Evolutionary conservation across 2,888 invertebrate species (phyloP), one percentile per base, ranked within the genome.

Genomic region (Epiperipatus broadwayi): DNA sequence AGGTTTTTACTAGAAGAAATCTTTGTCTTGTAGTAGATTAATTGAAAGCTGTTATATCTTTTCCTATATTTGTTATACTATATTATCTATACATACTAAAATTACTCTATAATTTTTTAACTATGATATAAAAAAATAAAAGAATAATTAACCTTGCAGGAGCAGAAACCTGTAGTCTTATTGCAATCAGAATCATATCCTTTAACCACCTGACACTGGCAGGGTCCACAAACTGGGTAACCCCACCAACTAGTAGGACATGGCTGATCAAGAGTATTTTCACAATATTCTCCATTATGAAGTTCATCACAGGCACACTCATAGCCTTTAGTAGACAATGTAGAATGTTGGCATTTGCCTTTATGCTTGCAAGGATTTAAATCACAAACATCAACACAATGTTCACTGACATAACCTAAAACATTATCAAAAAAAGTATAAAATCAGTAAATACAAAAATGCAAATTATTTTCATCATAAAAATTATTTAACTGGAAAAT

Each of bases 221-320:
- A 95, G 0, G 93, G 93, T 0, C 91, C 93, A 61, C 93, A 93
- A 4, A 84, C 78, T 0, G 76, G 78, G 46, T 72, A 73, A 0
- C 89, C 89, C 85, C 87, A 91, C 89, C 85, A 95, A 14, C 81
- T 80, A 0, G 81, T 72, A 0, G 91, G 87, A 49, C 93, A 95
- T 0, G 74, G 74, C 15, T 50, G 45, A 16, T 52, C 51, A 20
- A 55, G 42, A 3, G 46, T 43, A 16, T 54, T 48, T 42, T 63
- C 58, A 50, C 66, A 67, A 47, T 65, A 60, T 16, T 46, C n/a
- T n/a, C n/a, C n/a, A n/a, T 72, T 74, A 40, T 71, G 66, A 2
- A 72, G 70, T 1, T 71, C 72, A 28, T 75, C 74, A 56, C 91
- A 93, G 32, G 70, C 67, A 55, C 93, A 93, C 12, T 62, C 63